phyloP scores from a whole-genome alignment of 2,888 invertebrate genomes.

The Cyclophora punctaria region DNA sequence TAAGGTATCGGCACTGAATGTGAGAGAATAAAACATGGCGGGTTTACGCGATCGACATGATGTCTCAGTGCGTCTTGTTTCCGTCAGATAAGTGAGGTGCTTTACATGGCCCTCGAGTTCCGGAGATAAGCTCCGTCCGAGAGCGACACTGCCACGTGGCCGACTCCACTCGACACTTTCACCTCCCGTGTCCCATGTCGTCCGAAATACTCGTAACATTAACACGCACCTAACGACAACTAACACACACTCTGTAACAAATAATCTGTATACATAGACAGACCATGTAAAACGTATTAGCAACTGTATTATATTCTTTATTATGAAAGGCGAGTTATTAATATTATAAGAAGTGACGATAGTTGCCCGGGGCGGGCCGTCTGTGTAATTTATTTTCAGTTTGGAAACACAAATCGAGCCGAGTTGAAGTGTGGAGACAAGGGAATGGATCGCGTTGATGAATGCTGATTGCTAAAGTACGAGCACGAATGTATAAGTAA shows the following conservation, averaged over 20 bases:
- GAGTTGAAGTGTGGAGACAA: slow-evolving; percentile 49
- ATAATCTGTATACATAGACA: too few relatives aligned
- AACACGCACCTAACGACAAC: too few relatives aligned
- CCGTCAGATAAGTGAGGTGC: slow-evolving; percentile 49
- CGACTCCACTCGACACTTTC: slow-evolving; percentile 37
- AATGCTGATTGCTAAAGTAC: slow-evolving; percentile 73
- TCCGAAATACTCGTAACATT: too few relatives aligned
- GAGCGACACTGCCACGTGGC: slow-evolving; percentile 42
- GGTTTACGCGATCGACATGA: slow-evolving; percentile 65
- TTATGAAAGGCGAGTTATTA: slow-evolving; percentile 13
- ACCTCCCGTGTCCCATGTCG: slow-evolving; percentile 20
- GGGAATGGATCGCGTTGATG: slow-evolving; percentile 65
- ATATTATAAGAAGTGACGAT: slow-evolving; percentile 25
- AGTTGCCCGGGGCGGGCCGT: slow-evolving; percentile 1
- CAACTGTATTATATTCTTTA: slow-evolving; percentile 4
- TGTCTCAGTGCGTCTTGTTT: slow-evolving; percentile 46
- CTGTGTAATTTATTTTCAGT: slow-evolving; percentile 50
- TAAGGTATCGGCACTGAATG: slow-evolving; percentile 71
- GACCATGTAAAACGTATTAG: too few relatives aligned
- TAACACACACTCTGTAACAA: too few relatives aligned
- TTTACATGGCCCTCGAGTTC: slow-evolving; percentile 59
- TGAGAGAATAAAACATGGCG: slow-evolving; percentile 69
- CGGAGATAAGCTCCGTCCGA: slow-evolving; percentile 56
- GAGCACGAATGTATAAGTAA: slow-evolving; percentile 71
- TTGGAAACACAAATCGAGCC: slow-evolving; percentile 62